phyloP scores from a whole-genome alignment of 1,140 invertebrate genomes.

The Oryctes rhinoceros region DNA sequence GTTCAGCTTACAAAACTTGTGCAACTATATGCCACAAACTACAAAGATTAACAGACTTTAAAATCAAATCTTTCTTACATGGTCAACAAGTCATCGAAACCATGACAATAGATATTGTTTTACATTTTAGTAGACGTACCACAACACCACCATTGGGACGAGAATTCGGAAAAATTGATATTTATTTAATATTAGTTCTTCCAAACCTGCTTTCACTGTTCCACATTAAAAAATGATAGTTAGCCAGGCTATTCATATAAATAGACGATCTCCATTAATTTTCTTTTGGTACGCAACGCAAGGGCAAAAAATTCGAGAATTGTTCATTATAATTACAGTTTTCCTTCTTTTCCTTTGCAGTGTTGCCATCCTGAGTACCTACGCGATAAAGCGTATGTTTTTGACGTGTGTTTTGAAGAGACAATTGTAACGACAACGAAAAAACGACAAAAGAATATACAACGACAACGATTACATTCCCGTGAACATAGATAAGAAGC shows the following conservation, averaged over 20 bases:
- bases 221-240: neutral
- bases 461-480: conserved; percentile 30
- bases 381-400: neutral
- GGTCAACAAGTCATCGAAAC: no score
- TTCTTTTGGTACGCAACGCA: conserved; percentile 6
- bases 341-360: conserved; percentile 4
- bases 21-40: no score
- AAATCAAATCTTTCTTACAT: no score
- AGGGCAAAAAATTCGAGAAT: neutral
- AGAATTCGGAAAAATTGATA: no score
- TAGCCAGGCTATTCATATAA: no score
- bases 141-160: no score
- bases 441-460: conserved; percentile 3
- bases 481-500: neutral
- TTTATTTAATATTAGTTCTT: no score
- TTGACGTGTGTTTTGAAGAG: neutral
- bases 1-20: no score
- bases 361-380: neutral
- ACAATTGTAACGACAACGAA: conserved; percentile 21
- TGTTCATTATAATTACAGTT: neutral
- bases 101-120: no score
- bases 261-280: neutral
- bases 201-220: neutral
- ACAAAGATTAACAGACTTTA: no score
- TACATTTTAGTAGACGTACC: no score